Evolutionary conservation across 2,888 invertebrate species (phyloP), one percentile per base, ranked within the genome.

Genomic region (Trisateles emortualis): DNA sequence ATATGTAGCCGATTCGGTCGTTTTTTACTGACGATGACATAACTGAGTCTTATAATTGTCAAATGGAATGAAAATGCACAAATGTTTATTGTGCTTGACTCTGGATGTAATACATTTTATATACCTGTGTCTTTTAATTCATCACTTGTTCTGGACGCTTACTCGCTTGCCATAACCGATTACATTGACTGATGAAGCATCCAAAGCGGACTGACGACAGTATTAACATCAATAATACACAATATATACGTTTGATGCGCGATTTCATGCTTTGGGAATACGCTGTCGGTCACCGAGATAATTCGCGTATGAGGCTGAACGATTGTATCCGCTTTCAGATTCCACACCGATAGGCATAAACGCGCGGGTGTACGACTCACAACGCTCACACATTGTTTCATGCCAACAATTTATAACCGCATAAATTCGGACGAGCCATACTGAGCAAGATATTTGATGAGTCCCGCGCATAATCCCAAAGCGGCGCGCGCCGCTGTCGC

Each of bases 251-350:
- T 79, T 76, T 74, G 73, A 77, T 76, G 67, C 48, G 62, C 68
- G 77, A 82, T 84, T 81, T 82, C 70, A 79, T 72, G 73, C 71
- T 77, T 76, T 74, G 71, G 73, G 64, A 73, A 79, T 83, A 79
- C 68, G 59, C 71, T 79, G 74, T 79, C 74, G 73, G 74, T 76
- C 73, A 74, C 59, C 66, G 75, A 78, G 78, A 86, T 87, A 84
- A 87, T 84, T 85, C 79, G 77, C 64, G 72, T 78, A 79, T 74
- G 78, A 69, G 70, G 74, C 71, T 60, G 76, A 71, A 72, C 79
- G 79, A 85, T 86, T 81, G 79, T 83, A 81, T 83, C 80, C 83
- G 76, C 69, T 72, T 66, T 70, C 76, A 74, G 79, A 82, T 83
- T 79, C 68, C 69, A 65, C 59, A 52, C 68, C 71, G 78, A 81